These are phyloP conservation scores for Canis aureus DNA, from an alignment of 2,113 vertebrate species.

Conservation along the genomic window DNA sequence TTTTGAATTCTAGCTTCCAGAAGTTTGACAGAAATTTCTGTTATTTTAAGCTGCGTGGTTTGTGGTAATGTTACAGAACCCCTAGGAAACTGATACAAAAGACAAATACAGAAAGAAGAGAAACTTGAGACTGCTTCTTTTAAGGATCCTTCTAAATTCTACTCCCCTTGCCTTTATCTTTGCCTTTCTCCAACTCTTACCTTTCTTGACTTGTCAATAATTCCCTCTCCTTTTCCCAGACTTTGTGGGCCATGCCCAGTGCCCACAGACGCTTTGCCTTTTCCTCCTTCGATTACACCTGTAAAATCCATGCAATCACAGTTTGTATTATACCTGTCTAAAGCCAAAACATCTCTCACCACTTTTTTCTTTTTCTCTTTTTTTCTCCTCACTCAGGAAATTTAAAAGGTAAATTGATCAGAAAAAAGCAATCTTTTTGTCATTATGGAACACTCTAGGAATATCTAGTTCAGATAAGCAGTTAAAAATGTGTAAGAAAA, in stretches of 20 bases:
- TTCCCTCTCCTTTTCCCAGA: neutral
- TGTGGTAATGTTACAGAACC: neutral
- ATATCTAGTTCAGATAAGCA: slow-evolving; percentile 19
- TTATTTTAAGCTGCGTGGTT: neutral
- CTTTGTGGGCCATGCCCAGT: rapidly evolving
- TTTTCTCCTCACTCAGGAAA: neutral
- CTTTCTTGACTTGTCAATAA: rapidly evolving
- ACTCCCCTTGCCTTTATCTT: neutral
- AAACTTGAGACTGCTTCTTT: neutral
- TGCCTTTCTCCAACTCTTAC: neutral
- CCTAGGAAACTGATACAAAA: neutral
- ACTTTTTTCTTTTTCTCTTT: neutral
- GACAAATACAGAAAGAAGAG: neutral
- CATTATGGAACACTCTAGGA: neutral
- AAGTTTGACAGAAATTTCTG: neutral
- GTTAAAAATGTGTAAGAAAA: slow-evolving; percentile 35
- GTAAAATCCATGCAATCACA: neutral
- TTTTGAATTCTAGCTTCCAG: neutral
- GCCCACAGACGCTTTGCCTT: neutral
- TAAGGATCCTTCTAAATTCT: neutral
- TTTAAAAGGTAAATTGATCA: slow-evolving; percentile 20
- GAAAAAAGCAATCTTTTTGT: neutral
- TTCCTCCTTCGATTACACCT: neutral
- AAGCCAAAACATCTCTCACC: neutral
- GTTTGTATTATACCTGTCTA: neutral